Percentiles rank a stretch among this genome's conserved stretches.
Evolutionary conservation across 2,797 vertebrate genomes (phyloP).

Genomic region (Alcedo quadribrachys): DNA sequence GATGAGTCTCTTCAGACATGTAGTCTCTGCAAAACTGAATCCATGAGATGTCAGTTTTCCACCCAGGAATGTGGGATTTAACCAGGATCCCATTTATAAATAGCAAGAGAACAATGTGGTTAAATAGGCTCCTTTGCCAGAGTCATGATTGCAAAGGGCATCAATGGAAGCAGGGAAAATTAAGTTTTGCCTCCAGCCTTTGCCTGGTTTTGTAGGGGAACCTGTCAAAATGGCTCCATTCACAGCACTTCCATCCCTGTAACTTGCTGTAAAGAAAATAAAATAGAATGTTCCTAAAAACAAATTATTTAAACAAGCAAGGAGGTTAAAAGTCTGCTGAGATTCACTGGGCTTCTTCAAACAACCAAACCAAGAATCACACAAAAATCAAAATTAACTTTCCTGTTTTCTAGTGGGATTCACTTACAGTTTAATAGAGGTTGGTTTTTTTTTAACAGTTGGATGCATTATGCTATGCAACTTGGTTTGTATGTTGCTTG

Average conservation of each 20-base stretch:
- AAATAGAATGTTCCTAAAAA: not conserved
- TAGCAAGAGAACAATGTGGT: conserved; percentile 46
- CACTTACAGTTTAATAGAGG: not conserved
- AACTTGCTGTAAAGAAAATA: not conserved
- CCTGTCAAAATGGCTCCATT: not conserved
- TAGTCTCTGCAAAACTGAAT: not conserved
- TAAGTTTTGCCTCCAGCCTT: conserved; percentile 44
- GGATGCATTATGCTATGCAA: not conserved
- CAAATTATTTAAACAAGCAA: not conserved
- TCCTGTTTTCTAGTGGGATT: not conserved
- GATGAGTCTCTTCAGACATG: too few species aligned
- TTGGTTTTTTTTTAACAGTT: not conserved
- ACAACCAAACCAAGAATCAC: not conserved
- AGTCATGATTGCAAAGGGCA: conserved; percentile 24
- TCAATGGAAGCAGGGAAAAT: conserved; percentile 48
- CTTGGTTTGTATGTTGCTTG: not conserved
- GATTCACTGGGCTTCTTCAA: not conserved
- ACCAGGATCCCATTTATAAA: conserved; percentile 42
- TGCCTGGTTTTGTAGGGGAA: not conserved
- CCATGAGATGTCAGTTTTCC: conserved; percentile 34
- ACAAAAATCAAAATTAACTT: not conserved
- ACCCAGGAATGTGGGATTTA: conserved; percentile 46
- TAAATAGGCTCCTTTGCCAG: conserved; percentile 45
- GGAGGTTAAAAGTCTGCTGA: not conserved
- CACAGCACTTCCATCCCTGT: not conserved